Base-by-base conservation (phyloP, 2,797 vertebrate genomes). In the Manis javanica region DNA sequence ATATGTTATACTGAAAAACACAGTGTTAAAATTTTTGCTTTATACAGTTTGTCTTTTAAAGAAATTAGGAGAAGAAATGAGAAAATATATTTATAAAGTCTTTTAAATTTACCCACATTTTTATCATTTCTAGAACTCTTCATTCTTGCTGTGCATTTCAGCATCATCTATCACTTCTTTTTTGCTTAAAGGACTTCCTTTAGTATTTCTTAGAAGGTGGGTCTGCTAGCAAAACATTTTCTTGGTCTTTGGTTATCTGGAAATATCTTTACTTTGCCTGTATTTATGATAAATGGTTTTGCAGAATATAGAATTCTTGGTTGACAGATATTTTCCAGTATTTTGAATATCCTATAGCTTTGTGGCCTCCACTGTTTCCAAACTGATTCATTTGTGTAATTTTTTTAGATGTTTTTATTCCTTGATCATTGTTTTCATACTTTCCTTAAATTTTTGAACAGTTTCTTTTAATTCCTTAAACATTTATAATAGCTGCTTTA, bases 11-110 rank as follows among this genome's bases (percentile, higher is more conserved):
- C 64, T 49, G 23, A 79, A 74, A 34, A 83, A 74, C 72, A 72
- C 29, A 66, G 13, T 42, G 5, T 24, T 71, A 10, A 9, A 72
- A 71, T 18, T 59, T 85, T 68, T 31, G 11, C 49, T 84, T 61
- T 57, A 61, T 75, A 85, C 2, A 66, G 78, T 66, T 87, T 94
- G 19, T 79, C 15, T 84, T 83, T 64, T 83, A 77, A 90, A 86
- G 57, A 82, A 88, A 3, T 46, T 49, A 86, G 42, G 53, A 78
- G 15, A 66, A 83, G 26, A 87, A 66, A 53, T 31, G 13, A 83
- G 49, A 84, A 49, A 72, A 53, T 64, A 15, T 34, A 83, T 64
- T 61, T n/a, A 85, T 51, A 84, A 46, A 53, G 18, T 57, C 53
- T 89, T 83, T 69, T 46, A 42, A 72, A 68, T 91, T 84, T 89